A percentile compares a stretch with the other conserved stretches of the same genome.
Evolutionary conservation across 2,797 vertebrate genomes (phyloP).

Genomic region (Nannoperca australis): DNA sequence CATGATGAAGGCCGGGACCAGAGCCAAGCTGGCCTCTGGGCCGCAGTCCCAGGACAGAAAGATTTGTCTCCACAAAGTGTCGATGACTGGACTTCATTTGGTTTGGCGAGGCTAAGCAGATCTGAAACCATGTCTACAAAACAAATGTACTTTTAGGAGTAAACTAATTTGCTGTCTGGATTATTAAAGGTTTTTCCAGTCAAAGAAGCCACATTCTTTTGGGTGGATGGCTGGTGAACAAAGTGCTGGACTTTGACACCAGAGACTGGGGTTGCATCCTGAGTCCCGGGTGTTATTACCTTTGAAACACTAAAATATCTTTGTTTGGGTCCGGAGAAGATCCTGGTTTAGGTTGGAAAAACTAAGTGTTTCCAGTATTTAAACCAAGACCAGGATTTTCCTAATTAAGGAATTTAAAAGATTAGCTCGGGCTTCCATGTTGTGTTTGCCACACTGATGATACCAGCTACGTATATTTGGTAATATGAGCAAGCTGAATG

Average conservation of each 20-base stretch:
- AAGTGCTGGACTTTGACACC: neutral
- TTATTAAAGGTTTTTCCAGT: neutral
- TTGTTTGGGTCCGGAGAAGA: neutral
- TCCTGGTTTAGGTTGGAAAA: neutral
- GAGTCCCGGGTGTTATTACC: neutral
- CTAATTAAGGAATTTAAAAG: neutral
- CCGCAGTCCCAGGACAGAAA: conserved; percentile 17
- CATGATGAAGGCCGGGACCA: conserved; percentile 25
- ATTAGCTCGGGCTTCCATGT: neutral
- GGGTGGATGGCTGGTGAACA: neutral
- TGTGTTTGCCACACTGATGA: no score
- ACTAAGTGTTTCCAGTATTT: neutral
- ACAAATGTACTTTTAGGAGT: neutral
- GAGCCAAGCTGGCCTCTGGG: conserved; percentile 43
- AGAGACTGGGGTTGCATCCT: neutral
- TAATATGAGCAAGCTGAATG: neutral
- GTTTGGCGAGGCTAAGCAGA: neutral
- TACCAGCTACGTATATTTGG: no score
- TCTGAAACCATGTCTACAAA: neutral
- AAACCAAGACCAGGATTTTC: neutral
- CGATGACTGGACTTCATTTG: neutral
- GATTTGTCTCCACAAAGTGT: conserved; percentile 15
- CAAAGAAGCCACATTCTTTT: neutral
- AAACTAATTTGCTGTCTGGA: neutral
- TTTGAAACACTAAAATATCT: neutral